phyloP scores from a whole-genome alignment of 2,113 vertebrate genomes.

The Dolichotis patagonum region DNA sequence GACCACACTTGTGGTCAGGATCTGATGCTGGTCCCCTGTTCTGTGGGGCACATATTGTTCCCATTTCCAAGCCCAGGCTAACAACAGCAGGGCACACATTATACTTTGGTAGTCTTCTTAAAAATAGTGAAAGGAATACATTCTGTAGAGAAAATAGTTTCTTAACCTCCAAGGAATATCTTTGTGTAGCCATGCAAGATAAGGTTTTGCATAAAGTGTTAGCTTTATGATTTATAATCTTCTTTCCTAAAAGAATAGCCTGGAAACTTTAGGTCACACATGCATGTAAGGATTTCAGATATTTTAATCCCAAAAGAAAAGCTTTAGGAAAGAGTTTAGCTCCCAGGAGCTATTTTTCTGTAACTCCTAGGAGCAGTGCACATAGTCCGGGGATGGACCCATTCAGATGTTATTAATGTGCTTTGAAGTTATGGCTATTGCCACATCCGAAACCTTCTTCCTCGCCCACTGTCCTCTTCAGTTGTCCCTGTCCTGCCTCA shows the following conservation, averaged over 20 bases:
- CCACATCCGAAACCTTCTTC: not conserved
- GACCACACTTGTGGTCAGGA: not conserved
- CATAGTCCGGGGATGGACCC: not conserved
- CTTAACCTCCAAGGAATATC: constrained; percentile 55
- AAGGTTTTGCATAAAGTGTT: constrained; percentile 64
- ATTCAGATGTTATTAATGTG: constrained; percentile 51
- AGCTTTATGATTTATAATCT: constrained; percentile 69
- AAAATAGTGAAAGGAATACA: not conserved
- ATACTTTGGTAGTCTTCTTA: not conserved
- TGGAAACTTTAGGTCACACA: constrained; percentile 65
- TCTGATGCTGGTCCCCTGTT: not conserved
- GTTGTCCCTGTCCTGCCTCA: not conserved
- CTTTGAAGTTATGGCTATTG: constrained; percentile 43
- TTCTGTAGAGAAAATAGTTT: constrained; percentile 14
- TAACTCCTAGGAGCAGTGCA: not conserved
- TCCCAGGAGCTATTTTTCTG: not conserved
- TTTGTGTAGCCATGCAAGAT: constrained; percentile 29
- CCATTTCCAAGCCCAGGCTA: not conserved
- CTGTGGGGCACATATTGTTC: not conserved
- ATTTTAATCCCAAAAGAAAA: constrained; percentile 75
- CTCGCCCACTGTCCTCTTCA: not conserved
- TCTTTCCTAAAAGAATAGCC: constrained; percentile 70
- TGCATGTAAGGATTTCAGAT: constrained; percentile 69
- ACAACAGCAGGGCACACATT: not conserved
- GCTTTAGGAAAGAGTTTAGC: constrained; percentile 62